phyloP scores from a whole-genome alignment of 2,113 vertebrate genomes.

The Microtus richardsoni region DNA sequence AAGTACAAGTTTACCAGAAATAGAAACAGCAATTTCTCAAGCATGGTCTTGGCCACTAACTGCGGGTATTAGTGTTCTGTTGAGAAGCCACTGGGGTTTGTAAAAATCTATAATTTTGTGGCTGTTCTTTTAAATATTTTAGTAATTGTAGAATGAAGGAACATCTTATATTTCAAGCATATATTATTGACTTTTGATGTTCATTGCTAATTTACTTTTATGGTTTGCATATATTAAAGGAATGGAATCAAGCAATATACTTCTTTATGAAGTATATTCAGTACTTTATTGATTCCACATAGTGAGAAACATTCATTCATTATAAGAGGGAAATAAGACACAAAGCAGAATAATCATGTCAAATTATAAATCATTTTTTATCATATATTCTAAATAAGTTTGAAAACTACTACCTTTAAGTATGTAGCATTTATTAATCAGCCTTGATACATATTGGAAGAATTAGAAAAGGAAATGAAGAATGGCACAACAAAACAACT shows the following conservation, averaged over 20 bases:
- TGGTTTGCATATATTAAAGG: background rate
- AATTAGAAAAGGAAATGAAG: background rate
- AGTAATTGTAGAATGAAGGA: background rate
- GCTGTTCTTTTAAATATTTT: constrained; percentile 11
- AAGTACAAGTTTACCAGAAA: constrained; percentile 14
- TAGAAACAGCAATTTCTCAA: constrained; percentile 26
- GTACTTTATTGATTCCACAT: background rate
- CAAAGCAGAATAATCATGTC: background rate
- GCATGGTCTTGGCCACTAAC: background rate
- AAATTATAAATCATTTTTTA: background rate
- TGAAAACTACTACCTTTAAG: background rate
- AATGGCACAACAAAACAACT: background rate
- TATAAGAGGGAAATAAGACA: background rate
- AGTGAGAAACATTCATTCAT: background rate
- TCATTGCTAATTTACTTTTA: background rate
- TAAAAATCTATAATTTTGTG: background rate
- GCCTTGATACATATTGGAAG: background rate
- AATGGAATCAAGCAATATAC: background rate
- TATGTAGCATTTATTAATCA: background rate
- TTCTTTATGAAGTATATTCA: background rate
- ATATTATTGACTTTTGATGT: background rate
- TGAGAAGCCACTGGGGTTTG: background rate
- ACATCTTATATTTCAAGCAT: background rate
- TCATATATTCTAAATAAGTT: background rate
- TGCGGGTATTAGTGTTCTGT: background rate